phyloP scores from a whole-genome alignment of 2,113 vertebrate species.

The Misgurnus mizolepis region DNA sequence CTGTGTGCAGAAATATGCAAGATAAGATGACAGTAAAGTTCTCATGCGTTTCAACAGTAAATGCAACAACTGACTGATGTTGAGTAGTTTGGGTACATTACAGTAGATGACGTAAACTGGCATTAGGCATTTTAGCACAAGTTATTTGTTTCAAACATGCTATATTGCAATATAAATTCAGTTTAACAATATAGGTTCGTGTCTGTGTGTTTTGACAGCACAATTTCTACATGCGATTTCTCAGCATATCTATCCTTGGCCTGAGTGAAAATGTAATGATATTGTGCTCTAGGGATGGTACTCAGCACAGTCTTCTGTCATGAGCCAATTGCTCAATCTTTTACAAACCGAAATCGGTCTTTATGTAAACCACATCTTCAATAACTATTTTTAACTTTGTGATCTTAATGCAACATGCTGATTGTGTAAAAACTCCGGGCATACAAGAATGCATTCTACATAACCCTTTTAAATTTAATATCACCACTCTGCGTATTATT shows the following conservation, averaged over 20 bases:
- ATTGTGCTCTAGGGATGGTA: slow-evolving; percentile 4
- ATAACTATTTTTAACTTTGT: background rate
- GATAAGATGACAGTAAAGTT: background rate
- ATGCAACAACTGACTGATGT: slow-evolving; percentile 1
- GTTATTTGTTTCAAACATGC: slow-evolving; percentile 25
- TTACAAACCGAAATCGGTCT: background rate
- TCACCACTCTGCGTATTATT: background rate
- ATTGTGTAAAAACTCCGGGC: background rate
- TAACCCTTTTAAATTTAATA: background rate
- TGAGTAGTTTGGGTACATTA: background rate
- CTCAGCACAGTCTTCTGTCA: background rate
- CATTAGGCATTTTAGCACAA: background rate
- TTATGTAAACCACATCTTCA: too few relatives aligned
- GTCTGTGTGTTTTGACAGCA: slow-evolving; percentile 24
- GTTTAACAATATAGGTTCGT: slow-evolving; percentile 8
- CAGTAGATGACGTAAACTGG: background rate
- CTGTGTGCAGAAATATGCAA: too few relatives aligned
- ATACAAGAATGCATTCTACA: background rate
- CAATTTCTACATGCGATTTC: slow-evolving; percentile 46
- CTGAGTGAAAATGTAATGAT: slow-evolving; percentile 27
- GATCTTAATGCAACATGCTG: background rate
- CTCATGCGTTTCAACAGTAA: background rate
- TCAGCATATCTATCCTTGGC: slow-evolving; percentile 51
- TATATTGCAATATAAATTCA: slow-evolving; percentile 20
- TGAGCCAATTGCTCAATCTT: background rate